These are phyloP conservation scores for Xylocopa sonorina DNA, from an alignment of 1,140 invertebrate species.

Conservation along the genomic window DNA sequence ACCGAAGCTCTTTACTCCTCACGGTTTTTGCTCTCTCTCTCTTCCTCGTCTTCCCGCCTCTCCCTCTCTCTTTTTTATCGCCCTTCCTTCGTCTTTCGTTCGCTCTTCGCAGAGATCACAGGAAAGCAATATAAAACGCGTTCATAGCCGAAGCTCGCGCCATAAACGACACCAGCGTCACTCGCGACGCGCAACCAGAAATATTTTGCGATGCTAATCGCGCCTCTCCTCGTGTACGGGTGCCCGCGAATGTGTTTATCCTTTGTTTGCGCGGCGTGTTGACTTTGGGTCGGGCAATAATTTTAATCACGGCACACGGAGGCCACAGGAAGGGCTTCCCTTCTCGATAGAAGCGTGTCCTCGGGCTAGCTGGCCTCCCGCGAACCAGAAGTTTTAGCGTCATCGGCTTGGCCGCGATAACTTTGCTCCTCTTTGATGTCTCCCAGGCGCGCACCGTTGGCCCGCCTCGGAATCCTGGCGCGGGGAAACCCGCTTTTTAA, in stretches of 20 bases:
- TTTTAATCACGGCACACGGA: constrained; percentile 50
- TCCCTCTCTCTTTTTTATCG: constrained; percentile 5
- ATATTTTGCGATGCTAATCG: constrained; percentile 68
- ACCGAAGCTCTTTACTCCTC: constrained; percentile 46
- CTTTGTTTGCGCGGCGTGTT: constrained; percentile 52
- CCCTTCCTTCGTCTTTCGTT: background rate
- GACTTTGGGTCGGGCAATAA: constrained; percentile 53
- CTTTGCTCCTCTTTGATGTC: constrained; percentile 35
- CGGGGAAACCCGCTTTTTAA: background rate
- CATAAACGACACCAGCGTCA: constrained; percentile 5
- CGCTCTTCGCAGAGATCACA: constrained; percentile 51
- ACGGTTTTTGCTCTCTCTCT: constrained; percentile 32
- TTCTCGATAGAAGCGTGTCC: background rate
- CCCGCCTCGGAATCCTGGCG: background rate
- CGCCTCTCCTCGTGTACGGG: constrained; percentile 49
- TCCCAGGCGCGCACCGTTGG: background rate
- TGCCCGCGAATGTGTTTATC: constrained; percentile 58
- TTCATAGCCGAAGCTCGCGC: constrained; percentile 21
- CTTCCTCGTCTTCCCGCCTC: constrained; percentile 11
- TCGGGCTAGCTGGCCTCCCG: background rate
- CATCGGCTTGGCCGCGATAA: constrained; percentile 12
- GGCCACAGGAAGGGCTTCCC: background rate
- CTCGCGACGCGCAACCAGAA: constrained; percentile 27
- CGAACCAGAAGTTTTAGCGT: constrained; percentile 28
- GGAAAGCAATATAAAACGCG: constrained; percentile 65